Evolutionary conservation across 2,888 invertebrate genomes (phyloP).

Genomic region (Bursaphelenchus okinawaensis): DNA sequence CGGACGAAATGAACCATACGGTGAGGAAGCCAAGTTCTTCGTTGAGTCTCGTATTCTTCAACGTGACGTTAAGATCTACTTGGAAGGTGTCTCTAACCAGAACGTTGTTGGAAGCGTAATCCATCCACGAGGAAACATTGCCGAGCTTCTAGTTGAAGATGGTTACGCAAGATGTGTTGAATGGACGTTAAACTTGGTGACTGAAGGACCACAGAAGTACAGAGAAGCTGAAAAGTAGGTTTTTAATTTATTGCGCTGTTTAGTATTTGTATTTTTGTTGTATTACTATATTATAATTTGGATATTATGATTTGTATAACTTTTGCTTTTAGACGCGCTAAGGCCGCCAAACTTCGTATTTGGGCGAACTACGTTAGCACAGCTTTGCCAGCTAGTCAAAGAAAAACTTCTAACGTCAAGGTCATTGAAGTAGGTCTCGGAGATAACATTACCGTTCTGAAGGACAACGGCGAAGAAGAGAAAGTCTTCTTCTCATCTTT

Average conservation of each 20-base stretch:
- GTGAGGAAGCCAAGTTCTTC: constrained; percentile 87
- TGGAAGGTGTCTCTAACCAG: constrained; percentile 85
- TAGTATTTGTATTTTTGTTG: not conserved
- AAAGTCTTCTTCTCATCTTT: constrained; percentile 94
- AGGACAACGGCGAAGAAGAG: constrained; percentile 71
- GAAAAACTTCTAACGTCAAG: constrained; percentile 39
- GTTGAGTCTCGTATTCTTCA: constrained; percentile 85
- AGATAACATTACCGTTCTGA: constrained; percentile 81
- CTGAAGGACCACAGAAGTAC: constrained; percentile 75
- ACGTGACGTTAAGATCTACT: constrained; percentile 74
- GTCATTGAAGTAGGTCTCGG: constrained; percentile 82
- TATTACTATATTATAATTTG: too few species aligned
- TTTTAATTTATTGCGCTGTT: not conserved
- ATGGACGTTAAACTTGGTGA: constrained; percentile 80
- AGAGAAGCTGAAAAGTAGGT: constrained; percentile 74
- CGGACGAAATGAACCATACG: constrained; percentile 65
- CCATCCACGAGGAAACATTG: constrained; percentile 82
- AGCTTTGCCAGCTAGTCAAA: constrained; percentile 28
- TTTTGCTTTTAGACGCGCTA: constrained; percentile 66
- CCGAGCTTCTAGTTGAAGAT: constrained; percentile 79
- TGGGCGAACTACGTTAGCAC: constrained; percentile 84
- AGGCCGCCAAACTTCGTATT: constrained; percentile 75
- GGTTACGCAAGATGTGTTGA: constrained; percentile 90
- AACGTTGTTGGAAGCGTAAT: constrained; percentile 87
- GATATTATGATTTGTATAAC: not conserved